Percentiles rank a stretch among this genome's conserved stretches.
These are phyloP conservation scores for Muscidifurax raptorellus DNA, from an alignment of 1,140 invertebrate genomes.

Conservation along the genomic window DNA sequence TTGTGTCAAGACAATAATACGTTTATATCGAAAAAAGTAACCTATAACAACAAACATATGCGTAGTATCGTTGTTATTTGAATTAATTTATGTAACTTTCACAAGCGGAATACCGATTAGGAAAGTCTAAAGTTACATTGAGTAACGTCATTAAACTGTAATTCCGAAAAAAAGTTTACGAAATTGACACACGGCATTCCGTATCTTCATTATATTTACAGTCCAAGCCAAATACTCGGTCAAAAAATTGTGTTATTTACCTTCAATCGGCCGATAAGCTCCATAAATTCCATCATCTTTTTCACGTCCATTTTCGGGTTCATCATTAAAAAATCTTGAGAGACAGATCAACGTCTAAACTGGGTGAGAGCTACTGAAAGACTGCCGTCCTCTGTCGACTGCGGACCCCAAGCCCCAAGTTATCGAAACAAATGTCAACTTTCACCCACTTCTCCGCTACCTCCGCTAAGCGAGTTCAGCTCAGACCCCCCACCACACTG, in stretches of 20 bases:
- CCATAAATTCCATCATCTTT: slow-evolving; percentile 77
- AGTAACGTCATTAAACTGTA: background rate
- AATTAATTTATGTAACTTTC: background rate
- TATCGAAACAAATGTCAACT: no score
- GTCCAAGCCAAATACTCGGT: no score
- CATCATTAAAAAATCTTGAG: slow-evolving; percentile 17
- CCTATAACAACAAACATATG: background rate
- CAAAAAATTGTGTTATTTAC: slow-evolving; percentile 63
- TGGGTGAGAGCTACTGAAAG: background rate
- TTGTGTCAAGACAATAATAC: background rate
- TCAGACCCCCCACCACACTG: no score
- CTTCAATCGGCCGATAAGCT: slow-evolving; percentile 79
- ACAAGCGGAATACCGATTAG: background rate
- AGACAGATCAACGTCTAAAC: background rate
- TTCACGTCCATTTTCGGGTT: slow-evolving; percentile 63
- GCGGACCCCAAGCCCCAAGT: no score
- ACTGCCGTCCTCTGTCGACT: no score
- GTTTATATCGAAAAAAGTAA: slow-evolving; percentile 1
- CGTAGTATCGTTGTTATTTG: background rate
- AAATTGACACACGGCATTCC: background rate
- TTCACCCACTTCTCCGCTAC: no score
- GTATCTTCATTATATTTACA: no score
- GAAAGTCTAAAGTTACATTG: background rate
- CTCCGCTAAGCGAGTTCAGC: no score
- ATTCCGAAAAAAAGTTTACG: background rate